phyloP scores from a whole-genome alignment of 2,888 invertebrate genomes.

The Chrysotoxum bicinctum region DNA sequence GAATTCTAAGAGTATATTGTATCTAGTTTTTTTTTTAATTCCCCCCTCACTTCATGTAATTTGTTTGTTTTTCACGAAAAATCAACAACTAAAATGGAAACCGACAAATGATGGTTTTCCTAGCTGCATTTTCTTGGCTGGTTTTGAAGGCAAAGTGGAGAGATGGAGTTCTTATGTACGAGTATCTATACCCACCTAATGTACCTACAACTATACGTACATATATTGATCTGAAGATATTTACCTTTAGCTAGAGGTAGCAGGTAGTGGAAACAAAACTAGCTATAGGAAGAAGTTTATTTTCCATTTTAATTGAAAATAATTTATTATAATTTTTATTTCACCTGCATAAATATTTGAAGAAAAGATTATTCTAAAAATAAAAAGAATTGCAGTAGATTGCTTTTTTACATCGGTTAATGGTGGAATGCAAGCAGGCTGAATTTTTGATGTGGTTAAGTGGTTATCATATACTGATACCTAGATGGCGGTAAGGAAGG shows the following conservation, averaged over 20 bases:
- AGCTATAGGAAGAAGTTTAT: neutral
- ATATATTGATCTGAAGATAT: neutral
- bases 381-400: neutral
- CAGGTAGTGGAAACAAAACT: neutral
- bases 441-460: too few relatives aligned
- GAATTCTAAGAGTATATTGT: slow-evolving; percentile 13
- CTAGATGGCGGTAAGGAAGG: neutral
- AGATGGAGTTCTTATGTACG: neutral
- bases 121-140: slow-evolving; percentile 21
- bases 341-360: neutral
- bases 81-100: slow-evolving; percentile 72
- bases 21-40: neutral
- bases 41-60: slow-evolving; percentile 48
- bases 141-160: slow-evolving; percentile 7
- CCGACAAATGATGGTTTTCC: slow-evolving; percentile 64
- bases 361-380: neutral
- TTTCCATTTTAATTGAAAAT: neutral
- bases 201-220: neutral
- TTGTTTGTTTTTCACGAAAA: slow-evolving; percentile 68
- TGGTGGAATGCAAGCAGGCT: neutral
- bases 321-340: slow-evolving; percentile 5
- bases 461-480: too few relatives aligned
- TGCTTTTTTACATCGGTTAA: neutral
- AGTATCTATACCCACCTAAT: neutral
- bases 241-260: neutral